Evolutionary conservation across 2,888 invertebrate genomes (phyloP), one percentile per base, ranked within the genome.

Genomic region (Drosophila falleni): DNA sequence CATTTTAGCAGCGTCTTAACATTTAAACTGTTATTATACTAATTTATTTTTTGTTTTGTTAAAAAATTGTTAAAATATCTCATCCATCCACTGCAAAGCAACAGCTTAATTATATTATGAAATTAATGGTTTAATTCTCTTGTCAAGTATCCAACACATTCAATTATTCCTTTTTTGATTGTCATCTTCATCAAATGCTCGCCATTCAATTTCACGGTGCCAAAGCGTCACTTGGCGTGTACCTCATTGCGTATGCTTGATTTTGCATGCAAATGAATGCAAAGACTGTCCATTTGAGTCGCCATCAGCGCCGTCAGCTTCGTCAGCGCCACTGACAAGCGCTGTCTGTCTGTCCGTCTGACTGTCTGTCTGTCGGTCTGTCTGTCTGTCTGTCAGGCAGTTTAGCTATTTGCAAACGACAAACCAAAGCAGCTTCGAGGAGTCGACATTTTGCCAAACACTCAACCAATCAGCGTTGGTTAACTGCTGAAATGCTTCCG

Each of bases 401-500:
- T 29, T 54, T 5, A 54, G 53, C 39, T 54, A 54, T 54, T 54
- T 54, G 53, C 53, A 9, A 54, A 41, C 55, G 42, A 55, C 42
- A 44, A 56, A 46, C 44, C 42, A 56, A 56, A 42, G n/a, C 31
- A 15, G n/a, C 54, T 46, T 46, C 46, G 59, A 62, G 74, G 59
- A 78, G 70, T 73, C 72, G 68, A 67, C 74, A 71, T 84, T 78
- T 79, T 51, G 67, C 82, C 82, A 76, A 82, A 80, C 81, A 85
- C 86, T 87, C 88, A 85, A 86, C 87, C 86, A 86, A 88, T 86
- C 86, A 86, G 76, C 80, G 89, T 74, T 86, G 81, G 89, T 88
- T 86, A 86, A 87, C 89, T 81, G 74, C 72, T 84, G 84, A 86
- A 86, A 86, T 86, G 87, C 87, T 86, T 86, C 86, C 86, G 86